These are phyloP conservation scores for Panagrolaimus sp. DNA, from an alignment of 1,140 invertebrate genomes.

Conservation along the genomic window DNA sequence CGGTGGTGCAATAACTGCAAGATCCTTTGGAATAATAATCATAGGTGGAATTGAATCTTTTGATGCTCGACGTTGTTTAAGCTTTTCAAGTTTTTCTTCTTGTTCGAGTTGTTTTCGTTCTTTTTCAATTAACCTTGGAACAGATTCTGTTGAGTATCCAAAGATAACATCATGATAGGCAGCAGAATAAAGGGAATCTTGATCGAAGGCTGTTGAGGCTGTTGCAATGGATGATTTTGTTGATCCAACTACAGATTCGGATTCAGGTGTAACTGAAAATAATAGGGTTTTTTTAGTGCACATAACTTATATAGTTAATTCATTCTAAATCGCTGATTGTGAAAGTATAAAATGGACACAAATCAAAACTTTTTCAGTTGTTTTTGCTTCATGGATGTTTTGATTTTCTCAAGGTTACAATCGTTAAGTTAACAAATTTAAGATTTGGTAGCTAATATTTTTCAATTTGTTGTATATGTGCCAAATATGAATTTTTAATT, in stretches of 20 bases:
- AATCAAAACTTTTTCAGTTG: too few relatives aligned
- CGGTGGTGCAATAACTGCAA: neutral
- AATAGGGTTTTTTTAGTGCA: too few relatives aligned
- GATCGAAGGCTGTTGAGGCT: conserved; percentile 15
- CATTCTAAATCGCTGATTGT: too few relatives aligned
- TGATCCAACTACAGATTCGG: neutral
- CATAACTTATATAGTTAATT: too few relatives aligned
- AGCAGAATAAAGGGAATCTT: conserved; percentile 35
- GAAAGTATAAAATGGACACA: too few relatives aligned
- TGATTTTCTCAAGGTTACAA: too few relatives aligned
- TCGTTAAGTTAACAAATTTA: too few relatives aligned
- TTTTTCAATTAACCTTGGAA: conserved; percentile 29
- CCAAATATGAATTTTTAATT: too few relatives aligned
- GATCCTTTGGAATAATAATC: conserved; percentile 13
- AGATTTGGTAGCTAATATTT: too few relatives aligned
- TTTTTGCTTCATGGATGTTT: too few relatives aligned
- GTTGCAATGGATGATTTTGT: neutral
- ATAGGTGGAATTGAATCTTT: neutral
- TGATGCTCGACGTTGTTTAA: conserved; percentile 7
- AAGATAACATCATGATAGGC: conserved; percentile 39
- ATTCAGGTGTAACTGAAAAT: neutral
- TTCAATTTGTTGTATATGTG: too few relatives aligned
- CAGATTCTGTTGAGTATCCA: conserved; percentile 36
- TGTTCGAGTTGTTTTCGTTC: conserved; percentile 23
- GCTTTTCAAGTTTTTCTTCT: neutral